phyloP scores from a whole-genome alignment of 2,888 invertebrate genomes.

The Drosophila neoperkinsi region DNA sequence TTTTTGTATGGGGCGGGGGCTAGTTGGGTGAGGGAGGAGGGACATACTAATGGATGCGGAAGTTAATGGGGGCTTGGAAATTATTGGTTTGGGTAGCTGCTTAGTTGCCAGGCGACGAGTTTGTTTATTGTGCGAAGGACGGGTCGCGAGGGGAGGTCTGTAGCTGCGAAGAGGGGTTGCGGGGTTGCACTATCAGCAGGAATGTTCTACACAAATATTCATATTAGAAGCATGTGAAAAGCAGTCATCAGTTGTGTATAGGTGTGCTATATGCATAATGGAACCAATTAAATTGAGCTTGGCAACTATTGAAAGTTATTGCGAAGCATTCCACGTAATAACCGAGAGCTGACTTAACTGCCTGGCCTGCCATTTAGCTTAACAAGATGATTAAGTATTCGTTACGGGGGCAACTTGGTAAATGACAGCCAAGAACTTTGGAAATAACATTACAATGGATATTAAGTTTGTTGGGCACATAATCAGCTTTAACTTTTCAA shows the following conservation, averaged over 20 bases:
- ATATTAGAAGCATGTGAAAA: slow-evolving; percentile 21
- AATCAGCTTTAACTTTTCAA: slow-evolving; percentile 33
- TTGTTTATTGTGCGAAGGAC: slow-evolving; percentile 41
- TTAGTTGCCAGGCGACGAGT: slow-evolving; percentile 58
- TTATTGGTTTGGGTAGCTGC: slow-evolving; percentile 37
- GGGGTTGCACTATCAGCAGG: slow-evolving; percentile 30
- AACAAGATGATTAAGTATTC: slow-evolving; percentile 54
- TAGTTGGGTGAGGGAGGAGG: background rate
- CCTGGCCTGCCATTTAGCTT: slow-evolving; percentile 29
- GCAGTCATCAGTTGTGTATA: slow-evolving; percentile 4
- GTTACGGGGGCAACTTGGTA: slow-evolving; percentile 1
- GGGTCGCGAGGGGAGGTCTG: background rate
- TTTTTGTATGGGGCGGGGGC: background rate
- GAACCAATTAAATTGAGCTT: slow-evolving; percentile 56
- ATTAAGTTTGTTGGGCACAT: slow-evolving; percentile 24
- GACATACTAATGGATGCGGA: slow-evolving; percentile 44
- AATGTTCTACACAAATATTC: slow-evolving; percentile 31
- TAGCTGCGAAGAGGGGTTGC: slow-evolving; percentile 18
- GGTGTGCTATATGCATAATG: slow-evolving; percentile 49
- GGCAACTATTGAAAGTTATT: slow-evolving; percentile 55
- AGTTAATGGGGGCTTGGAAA: slow-evolving; percentile 13
- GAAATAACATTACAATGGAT: slow-evolving; percentile 18
- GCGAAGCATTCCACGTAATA: slow-evolving; percentile 40
- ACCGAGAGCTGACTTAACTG: slow-evolving; percentile 21
- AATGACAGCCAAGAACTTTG: slow-evolving; percentile 26